Percentiles rank a stretch among this genome's conserved stretches.
phyloP scores from a whole-genome alignment of 2,888 invertebrate genomes.

The Onthophagus sagittarius region DNA sequence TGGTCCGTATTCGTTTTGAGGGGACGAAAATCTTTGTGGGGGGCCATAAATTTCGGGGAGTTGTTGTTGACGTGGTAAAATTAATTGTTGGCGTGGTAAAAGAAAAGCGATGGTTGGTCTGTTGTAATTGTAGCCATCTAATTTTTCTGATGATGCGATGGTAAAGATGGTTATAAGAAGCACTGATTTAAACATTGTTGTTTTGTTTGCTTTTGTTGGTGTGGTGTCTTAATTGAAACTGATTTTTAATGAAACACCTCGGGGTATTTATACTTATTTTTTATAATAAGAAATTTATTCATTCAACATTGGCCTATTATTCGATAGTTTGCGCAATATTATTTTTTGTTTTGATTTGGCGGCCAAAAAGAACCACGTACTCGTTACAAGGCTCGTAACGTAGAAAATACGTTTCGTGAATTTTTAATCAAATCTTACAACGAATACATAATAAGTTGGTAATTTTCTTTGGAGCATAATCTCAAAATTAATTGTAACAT shows the following conservation, averaged over 20 bases:
- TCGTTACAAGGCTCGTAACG: constrained; percentile 13
- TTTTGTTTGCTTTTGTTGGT: constrained; percentile 3
- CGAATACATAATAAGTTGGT: background rate
- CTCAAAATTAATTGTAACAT: too few relatives aligned
- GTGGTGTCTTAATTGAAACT: background rate
- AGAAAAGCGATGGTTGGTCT: constrained; percentile 25
- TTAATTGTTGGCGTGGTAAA: constrained; percentile 15
- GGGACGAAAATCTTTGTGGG: constrained; percentile 39
- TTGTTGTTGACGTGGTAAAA: constrained; percentile 36
- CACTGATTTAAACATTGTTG: constrained; percentile 7
- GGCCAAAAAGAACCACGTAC: constrained; percentile 17
- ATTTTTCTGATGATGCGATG: background rate
- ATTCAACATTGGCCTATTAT: constrained; percentile 18
- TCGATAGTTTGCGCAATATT: constrained; percentile 2
- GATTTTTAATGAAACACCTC: background rate
- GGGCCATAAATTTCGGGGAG: constrained; percentile 49
- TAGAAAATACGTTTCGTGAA: background rate
- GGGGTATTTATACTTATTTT: constrained; percentile 9
- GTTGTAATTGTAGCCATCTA: constrained; percentile 1
- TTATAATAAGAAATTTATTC: constrained; percentile 6
- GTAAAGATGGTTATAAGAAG: constrained; percentile 5
- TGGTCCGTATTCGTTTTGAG: constrained; percentile 41
- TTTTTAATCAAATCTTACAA: background rate
- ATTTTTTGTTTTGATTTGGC: background rate
- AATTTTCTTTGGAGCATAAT: too few relatives aligned